These are phyloP conservation scores for Rhingia campestris DNA, from an alignment of 2,888 invertebrate species.

Conservation along the genomic window DNA sequence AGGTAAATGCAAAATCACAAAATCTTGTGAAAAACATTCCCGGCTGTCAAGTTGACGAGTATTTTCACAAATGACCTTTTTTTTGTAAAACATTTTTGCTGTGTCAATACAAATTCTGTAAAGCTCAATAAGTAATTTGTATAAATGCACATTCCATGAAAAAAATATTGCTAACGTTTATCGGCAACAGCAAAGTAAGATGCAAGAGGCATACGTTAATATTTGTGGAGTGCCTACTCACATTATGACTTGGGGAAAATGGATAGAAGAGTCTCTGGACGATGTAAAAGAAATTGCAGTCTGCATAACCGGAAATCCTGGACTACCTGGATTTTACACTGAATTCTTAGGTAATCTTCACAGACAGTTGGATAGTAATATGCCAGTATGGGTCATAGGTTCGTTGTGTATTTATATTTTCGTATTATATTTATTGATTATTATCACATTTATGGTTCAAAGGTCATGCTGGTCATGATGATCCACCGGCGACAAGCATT, in stretches of 20 bases:
- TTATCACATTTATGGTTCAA: background rate
- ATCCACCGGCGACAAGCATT: constrained; percentile 84
- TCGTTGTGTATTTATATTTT: constrained; percentile 74
- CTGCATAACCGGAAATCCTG: constrained; percentile 94
- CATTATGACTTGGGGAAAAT: constrained; percentile 88
- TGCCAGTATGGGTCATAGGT: constrained; percentile 92
- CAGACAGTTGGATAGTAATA: constrained; percentile 83
- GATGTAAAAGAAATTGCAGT: constrained; percentile 87
- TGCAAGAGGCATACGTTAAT: constrained; percentile 82
- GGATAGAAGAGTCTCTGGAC: constrained; percentile 86
- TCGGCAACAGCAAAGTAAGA: constrained; percentile 53
- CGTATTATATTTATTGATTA: constrained; percentile 35
- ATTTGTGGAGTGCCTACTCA: constrained; percentile 89
- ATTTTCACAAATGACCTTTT: background rate
- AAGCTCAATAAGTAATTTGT: background rate
- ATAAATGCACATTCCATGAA: background rate
- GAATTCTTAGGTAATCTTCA: constrained; percentile 88
- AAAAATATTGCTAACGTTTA: background rate
- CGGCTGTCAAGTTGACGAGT: constrained; percentile 12
- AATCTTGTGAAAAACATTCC: background rate
- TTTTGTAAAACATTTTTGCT: background rate
- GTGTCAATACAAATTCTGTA: background rate
- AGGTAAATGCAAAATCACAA: background rate
- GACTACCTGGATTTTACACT: constrained; percentile 91
- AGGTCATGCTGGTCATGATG: constrained; percentile 92